These are phyloP conservation scores for Thrips palmi DNA, from an alignment of 1,140 invertebrate genomes.

Conservation along the genomic window DNA sequence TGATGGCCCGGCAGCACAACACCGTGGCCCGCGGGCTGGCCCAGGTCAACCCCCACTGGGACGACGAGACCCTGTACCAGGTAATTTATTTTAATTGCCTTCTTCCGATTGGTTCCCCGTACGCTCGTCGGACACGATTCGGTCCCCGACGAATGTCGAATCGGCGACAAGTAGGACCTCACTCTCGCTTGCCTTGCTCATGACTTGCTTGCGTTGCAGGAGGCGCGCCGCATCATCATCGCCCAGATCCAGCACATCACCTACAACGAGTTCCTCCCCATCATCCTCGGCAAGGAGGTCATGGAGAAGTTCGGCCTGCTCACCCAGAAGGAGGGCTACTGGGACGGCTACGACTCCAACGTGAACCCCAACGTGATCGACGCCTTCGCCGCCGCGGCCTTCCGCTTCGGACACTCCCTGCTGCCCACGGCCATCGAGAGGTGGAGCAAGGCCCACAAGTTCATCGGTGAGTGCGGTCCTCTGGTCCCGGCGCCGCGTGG, in stretches of 20 bases:
- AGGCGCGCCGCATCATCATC: slow-evolving; percentile 71
- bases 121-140: too few relatives aligned
- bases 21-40: slow-evolving; percentile 55
- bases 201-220: slow-evolving; percentile 31
- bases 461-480: slow-evolving; percentile 43
- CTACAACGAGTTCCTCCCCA: slow-evolving; percentile 86
- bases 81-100: slow-evolving; percentile 20
- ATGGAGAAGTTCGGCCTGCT: slow-evolving; percentile 81
- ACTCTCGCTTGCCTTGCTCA: too few relatives aligned
- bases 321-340: slow-evolving; percentile 70
- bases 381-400: slow-evolving; percentile 74
- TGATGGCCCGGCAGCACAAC: slow-evolving; percentile 80
- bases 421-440: slow-evolving; percentile 73
- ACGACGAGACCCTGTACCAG: slow-evolving; percentile 85
- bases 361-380: slow-evolving; percentile 75
- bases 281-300: slow-evolving; percentile 79
- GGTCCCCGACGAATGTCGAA: too few relatives aligned
- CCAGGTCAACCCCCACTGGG: slow-evolving; percentile 81
- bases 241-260: slow-evolving; percentile 86
- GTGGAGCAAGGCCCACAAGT: slow-evolving; percentile 86
- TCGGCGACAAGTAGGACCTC: too few relatives aligned
- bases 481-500: slow-evolving; percentile 7
- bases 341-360: slow-evolving; percentile 69
- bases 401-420: slow-evolving; percentile 77
- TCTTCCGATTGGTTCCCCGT: too few relatives aligned